A percentile compares a stretch with the other conserved stretches of the same genome.
Evolutionary conservation across 2,797 vertebrate genomes (phyloP).

Genomic region (Chelmon rostratus): DNA sequence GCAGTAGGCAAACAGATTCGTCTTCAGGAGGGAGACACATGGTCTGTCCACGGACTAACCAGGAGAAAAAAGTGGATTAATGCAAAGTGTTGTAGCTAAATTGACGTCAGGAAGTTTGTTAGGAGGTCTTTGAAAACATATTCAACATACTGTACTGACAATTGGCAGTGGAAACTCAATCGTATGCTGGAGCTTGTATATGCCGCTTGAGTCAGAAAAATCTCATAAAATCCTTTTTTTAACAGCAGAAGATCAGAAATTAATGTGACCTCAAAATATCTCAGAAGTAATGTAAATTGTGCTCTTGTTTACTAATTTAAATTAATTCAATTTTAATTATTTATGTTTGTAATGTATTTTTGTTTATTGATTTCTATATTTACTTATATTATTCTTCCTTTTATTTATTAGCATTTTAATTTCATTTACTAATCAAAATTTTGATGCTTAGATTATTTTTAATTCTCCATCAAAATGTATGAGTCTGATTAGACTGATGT

Average conservation of each 20-base stretch:
- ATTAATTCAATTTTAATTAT: too few relatives aligned
- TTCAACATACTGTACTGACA: not conserved
- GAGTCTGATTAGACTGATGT: not conserved
- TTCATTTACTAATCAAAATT: not conserved
- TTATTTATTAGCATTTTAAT: too few relatives aligned
- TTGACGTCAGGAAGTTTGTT: not conserved
- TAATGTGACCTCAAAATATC: not conserved
- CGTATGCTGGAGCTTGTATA: not conserved
- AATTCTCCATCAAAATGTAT: not conserved
- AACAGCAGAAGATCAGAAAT: not conserved
- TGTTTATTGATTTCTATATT: too few relatives aligned
- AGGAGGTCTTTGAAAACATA: not conserved
- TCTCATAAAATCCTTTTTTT: not conserved
- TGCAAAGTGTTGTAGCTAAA: not conserved
- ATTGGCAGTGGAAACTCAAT: not conserved
- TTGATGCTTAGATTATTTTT: not conserved
- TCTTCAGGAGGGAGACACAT: slow-evolving; percentile 53
- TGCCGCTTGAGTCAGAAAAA: not conserved
- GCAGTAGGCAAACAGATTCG: slow-evolving; percentile 69
- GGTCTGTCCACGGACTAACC: slow-evolving; percentile 34
- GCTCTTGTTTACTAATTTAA: too few relatives aligned
- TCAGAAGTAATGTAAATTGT: not conserved
- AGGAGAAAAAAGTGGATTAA: slow-evolving; percentile 20
- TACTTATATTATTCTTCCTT: too few relatives aligned
- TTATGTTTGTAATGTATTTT: too few relatives aligned